Evolutionary conservation across 2,113 vertebrate species (phyloP).

Genomic region (Micronycteris hirsuta): DNA sequence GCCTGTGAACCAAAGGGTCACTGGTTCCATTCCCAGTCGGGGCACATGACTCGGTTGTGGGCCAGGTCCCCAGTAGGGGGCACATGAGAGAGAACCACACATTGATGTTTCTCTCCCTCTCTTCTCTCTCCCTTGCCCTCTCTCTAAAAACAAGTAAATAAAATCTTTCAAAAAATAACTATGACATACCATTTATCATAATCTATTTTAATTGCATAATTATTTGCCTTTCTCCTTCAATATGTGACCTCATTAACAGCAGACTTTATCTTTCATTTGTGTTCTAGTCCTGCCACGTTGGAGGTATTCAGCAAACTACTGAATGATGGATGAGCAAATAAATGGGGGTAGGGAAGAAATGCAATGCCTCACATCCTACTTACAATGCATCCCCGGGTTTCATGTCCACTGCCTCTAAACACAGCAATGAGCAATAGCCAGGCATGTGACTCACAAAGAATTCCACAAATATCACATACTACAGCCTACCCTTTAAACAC

Average conservation of each 20-base stretch:
- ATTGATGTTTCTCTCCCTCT: too few species aligned
- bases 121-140: too few species aligned
- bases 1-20: too few species aligned
- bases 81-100: too few species aligned
- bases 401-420: not conserved
- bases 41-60: too few species aligned
- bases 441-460: not conserved
- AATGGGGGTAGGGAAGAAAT: not conserved
- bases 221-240: not conserved
- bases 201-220: not conserved
- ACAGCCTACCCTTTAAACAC: not conserved
- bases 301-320: not conserved
- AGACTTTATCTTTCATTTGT: not conserved
- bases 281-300: not conserved
- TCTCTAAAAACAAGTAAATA: too few species aligned
- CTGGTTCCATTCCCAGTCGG: too few species aligned
- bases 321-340: not conserved
- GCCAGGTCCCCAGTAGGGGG: too few species aligned
- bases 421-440: not conserved
- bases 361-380: not conserved
- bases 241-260: not conserved
- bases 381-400: not conserved
- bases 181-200: not conserved
- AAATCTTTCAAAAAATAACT: not conserved
- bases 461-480: not conserved